Evolutionary conservation across 2,113 vertebrate genomes (phyloP).

Genomic region (Aphyosemion australe): DNA sequence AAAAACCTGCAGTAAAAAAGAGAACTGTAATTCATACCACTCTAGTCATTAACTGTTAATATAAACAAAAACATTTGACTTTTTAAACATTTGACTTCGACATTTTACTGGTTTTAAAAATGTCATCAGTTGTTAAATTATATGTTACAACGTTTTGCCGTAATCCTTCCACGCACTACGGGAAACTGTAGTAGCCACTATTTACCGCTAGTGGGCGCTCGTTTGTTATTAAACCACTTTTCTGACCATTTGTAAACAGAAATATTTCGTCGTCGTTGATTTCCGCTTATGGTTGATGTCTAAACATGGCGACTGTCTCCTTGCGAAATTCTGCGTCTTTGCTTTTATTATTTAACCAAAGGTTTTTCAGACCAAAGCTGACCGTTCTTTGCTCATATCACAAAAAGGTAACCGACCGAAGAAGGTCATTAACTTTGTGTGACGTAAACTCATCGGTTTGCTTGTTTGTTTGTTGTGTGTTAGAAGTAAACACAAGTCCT

Average conservation of each 20-base stretch:
- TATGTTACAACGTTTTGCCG: background rate
- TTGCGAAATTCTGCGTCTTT: conserved; percentile 54
- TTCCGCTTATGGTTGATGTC: conserved; percentile 3
- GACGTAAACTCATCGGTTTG: background rate
- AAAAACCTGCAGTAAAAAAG: no score
- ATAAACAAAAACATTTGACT: no score
- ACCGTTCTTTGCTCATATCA: conserved; percentile 64
- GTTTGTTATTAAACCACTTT: background rate
- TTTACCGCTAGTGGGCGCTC: conserved; percentile 34
- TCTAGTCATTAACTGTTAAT: no score
- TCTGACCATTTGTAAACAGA: conserved; percentile 42
- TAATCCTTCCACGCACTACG: background rate
- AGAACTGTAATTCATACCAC: no score
- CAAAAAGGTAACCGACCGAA: conserved; percentile 67
- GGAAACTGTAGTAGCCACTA: rapidly evolving
- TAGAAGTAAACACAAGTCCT: background rate
- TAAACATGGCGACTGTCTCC: conserved; percentile 65
- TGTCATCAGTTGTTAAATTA: background rate
- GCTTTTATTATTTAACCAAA: conserved; percentile 45
- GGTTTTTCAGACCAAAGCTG: conserved; percentile 43
- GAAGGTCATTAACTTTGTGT: background rate
- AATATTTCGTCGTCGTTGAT: background rate
- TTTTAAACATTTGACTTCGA: no score
- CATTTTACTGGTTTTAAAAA: no score
- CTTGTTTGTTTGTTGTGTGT: no score